These are phyloP conservation scores for Microcebus tavaratra DNA, from an alignment of 2,113 vertebrate genomes.

Conservation along the genomic window DNA sequence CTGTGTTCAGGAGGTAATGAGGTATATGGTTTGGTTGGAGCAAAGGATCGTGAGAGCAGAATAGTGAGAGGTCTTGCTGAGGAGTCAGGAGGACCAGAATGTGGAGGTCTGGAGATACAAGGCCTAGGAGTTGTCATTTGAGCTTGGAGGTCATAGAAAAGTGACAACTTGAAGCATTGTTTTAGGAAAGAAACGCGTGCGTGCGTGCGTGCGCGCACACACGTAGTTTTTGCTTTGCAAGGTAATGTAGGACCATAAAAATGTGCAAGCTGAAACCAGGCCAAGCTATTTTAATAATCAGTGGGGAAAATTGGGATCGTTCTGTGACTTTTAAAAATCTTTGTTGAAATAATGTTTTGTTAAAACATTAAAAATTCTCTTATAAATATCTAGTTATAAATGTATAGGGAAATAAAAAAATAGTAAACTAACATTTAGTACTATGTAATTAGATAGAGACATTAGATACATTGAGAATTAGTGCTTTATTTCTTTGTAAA, in stretches of 20 bases:
- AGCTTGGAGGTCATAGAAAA: too few species aligned
- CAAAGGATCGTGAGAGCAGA: neutral
- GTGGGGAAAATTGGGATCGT: neutral
- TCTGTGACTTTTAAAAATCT: neutral
- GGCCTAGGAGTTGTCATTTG: neutral
- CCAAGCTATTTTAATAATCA: neutral
- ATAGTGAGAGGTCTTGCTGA: too few species aligned
- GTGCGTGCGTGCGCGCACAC: too few species aligned
- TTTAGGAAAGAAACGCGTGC: neutral
- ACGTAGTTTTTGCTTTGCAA: neutral
- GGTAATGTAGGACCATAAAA: neutral
- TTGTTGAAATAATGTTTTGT: neutral
- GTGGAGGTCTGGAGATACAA: neutral
- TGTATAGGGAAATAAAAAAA: neutral
- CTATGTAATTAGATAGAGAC: neutral
- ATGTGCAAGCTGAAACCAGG: neutral
- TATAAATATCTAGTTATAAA: neutral
- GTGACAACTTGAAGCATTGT: neutral
- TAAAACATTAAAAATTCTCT: neutral
- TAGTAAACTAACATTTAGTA: neutral
- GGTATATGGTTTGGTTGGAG: neutral
- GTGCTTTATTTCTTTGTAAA: neutral
- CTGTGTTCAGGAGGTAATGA: neutral
- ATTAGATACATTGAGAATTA: neutral
- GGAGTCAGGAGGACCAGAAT: neutral